phyloP scores from a whole-genome alignment of 2,888 invertebrate genomes.

The Atherix ibis region DNA sequence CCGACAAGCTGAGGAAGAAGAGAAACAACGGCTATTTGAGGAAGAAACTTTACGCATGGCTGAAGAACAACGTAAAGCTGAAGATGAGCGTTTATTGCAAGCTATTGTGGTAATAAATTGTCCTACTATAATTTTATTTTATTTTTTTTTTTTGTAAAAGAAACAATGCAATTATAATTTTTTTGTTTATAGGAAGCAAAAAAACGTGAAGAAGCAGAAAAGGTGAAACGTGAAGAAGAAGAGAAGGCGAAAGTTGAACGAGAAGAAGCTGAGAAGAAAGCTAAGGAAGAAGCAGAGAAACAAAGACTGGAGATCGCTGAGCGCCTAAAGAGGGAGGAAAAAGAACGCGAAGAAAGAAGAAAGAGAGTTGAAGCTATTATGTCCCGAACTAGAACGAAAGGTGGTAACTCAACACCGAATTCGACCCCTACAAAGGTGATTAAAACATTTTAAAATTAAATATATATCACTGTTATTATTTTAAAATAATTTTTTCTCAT shows the following conservation, averaged over 20 bases:
- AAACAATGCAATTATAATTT: constrained; percentile 4
- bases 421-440: constrained; percentile 28
- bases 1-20: constrained; percentile 59
- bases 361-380: constrained; percentile 87
- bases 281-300: constrained; percentile 73
- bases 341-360: constrained; percentile 71
- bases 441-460: constrained; percentile 2
- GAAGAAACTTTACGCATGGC: constrained; percentile 65
- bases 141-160: constrained; percentile 6
- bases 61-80: constrained; percentile 61
- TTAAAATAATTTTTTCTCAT: constrained; percentile 1
- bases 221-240: constrained; percentile 49
- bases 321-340: constrained; percentile 69
- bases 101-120: constrained; percentile 49
- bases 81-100: constrained; percentile 71
- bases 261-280: constrained; percentile 62
- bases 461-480: too few species aligned
- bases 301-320: constrained; percentile 71
- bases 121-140: background rate
- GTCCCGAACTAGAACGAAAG: constrained; percentile 56
- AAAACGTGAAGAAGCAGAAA: constrained; percentile 64
- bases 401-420: constrained; percentile 18
- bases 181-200: constrained; percentile 43
- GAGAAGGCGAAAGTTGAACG: constrained; percentile 46
- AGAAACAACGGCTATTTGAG: constrained; percentile 64